Evolutionary conservation across 2,888 invertebrate species (phyloP), one percentile per base, ranked within the genome.

Genomic region (Melieria picta): DNA sequence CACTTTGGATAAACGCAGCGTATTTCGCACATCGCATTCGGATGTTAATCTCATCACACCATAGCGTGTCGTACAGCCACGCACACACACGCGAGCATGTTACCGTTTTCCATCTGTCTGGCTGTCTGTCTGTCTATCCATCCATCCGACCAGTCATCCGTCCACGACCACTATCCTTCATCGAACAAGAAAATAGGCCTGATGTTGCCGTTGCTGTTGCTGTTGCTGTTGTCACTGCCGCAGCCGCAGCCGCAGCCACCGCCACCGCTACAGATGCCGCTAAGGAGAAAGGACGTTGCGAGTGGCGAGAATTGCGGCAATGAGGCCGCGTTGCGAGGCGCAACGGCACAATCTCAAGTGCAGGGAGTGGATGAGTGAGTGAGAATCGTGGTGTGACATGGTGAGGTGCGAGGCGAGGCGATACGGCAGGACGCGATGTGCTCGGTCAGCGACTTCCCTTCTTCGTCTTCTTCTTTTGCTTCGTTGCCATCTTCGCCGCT

Each of bases 401-500:
- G 30, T 30, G 30, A 30, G 30, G 66, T 64, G 64, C 72, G 67
- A 61, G 47, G 48, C 61, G 55, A 61, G 56, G 58, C 52, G 65
- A 57, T 64, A 64, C 60, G 60, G 69, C 56, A 65, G 60, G 67
- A 52, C 65, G 70, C 56, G 30, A 30, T 30, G 30, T 50, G 48
- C 11, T 30, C 47, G 57, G n/a, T 11, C 30, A 30, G 30, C 30
- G 30, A 16, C n/a, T 64, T 65, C 55, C 58, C 56, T 69, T 56
- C 68, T 61, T 74, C 73, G 71, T 73, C 69, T 69, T 74, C 69
- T 65, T 71, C 74, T 70, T 55, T 79, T 78, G 80, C 81, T 79
- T 80, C 80, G 78, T 80, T 74, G 78, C 79, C 79, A 77, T 81
- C 80, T 82, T 82, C 80, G 77, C 79, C 78, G 81, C 81, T 82